Percentiles rank a stretch among this genome's conserved stretches.
Evolutionary conservation across 2,888 invertebrate genomes (phyloP).

Genomic region (Argyra leucocephala): DNA sequence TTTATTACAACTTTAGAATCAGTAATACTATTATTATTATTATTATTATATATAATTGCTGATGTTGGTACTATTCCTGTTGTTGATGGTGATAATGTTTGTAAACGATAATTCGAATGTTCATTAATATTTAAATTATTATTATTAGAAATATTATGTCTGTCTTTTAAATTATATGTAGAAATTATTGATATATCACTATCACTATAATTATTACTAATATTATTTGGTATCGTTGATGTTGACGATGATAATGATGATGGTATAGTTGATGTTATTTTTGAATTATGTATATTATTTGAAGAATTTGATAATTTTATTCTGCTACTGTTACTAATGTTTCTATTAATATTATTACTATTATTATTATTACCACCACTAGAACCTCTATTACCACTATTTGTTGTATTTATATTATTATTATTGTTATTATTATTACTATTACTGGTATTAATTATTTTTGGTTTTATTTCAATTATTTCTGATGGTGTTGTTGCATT

Average conservation of each 20-base stretch:
- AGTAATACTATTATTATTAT: conserved; percentile 19
- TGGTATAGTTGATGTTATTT: not conserved
- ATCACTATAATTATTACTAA: conserved; percentile 16
- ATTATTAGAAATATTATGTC: not conserved
- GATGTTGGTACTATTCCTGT: not conserved
- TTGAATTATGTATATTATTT: not conserved
- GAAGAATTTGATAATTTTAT: not conserved
- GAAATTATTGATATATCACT: conserved; percentile 25
- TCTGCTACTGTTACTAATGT: not conserved
- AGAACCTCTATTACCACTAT: not conserved
- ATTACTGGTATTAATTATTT: not conserved
- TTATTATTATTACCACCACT: not conserved
- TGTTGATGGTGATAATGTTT: not conserved
- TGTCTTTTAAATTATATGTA: conserved; percentile 18
- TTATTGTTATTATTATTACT: not conserved
- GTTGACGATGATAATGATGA: not conserved
- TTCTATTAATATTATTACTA: not conserved
- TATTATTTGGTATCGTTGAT: not conserved
- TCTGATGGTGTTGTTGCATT: conserved; percentile 8
- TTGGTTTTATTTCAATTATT: conserved; percentile 5
- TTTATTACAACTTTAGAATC: conserved; percentile 20
- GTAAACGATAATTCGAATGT: not conserved
- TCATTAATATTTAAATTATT: not conserved
- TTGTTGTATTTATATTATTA: not conserved
- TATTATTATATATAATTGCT: conserved; percentile 8